These are phyloP conservation scores for Amphipyra tragopoginis DNA, from an alignment of 2,888 invertebrate genomes.

Conservation along the genomic window DNA sequence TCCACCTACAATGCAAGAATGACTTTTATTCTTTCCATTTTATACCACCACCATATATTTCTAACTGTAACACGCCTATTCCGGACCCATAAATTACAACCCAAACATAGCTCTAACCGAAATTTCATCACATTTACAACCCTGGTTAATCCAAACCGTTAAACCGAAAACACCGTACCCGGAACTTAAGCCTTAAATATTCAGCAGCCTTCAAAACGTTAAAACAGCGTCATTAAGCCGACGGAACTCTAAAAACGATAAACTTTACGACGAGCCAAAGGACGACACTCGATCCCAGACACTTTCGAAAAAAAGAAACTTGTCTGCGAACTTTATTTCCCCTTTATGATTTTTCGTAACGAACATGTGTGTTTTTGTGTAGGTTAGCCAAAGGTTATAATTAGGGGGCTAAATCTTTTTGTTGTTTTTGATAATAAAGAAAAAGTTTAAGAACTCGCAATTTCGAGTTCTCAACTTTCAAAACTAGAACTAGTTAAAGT, in stretches of 20 bases:
- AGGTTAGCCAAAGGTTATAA: slow-evolving; percentile 21
- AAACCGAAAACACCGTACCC: slow-evolving; percentile 57
- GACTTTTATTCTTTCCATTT: slow-evolving; percentile 3
- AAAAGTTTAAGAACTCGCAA: too few relatives aligned
- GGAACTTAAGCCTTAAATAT: slow-evolving; percentile 61
- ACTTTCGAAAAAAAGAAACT: slow-evolving; percentile 84
- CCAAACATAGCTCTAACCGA: slow-evolving; percentile 48
- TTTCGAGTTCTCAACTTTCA: neutral
- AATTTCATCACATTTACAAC: slow-evolving; percentile 55
- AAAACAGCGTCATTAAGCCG: slow-evolving; percentile 71
- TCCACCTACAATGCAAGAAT: neutral
- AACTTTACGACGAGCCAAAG: slow-evolving; percentile 83
- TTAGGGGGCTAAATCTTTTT: neutral
- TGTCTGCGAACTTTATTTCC: slow-evolving; percentile 71
- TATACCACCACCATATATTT: slow-evolving; percentile 1
- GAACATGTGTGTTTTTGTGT: slow-evolving; percentile 22
- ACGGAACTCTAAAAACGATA: slow-evolving; percentile 82
- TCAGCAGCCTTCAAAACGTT: slow-evolving; percentile 60
- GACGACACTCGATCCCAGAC: slow-evolving; percentile 79
- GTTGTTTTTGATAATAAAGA: neutral
- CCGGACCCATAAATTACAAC: slow-evolving; percentile 37
- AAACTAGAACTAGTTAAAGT: too few relatives aligned
- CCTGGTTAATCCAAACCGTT: slow-evolving; percentile 55
- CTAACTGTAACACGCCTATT: slow-evolving; percentile 28
- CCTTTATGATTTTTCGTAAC: slow-evolving; percentile 59